Evolutionary conservation across 2,888 invertebrate genomes (phyloP).

Genomic region (Acronicta aceris): DNA sequence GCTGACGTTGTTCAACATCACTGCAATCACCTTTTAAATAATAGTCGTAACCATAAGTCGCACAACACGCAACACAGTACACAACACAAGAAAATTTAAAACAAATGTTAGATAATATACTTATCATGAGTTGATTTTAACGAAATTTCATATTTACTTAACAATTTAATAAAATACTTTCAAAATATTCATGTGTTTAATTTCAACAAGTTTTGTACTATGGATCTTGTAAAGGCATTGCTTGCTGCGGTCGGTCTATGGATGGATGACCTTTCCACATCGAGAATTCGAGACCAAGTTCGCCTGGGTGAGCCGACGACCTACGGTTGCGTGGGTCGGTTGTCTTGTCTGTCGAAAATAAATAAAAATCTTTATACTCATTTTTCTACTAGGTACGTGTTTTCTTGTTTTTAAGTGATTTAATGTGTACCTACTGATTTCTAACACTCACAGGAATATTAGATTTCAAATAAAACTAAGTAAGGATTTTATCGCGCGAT

Average conservation of each 20-base stretch:
- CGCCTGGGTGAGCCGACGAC: too few species aligned
- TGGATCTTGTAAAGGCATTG: neutral
- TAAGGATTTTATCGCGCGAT: too few species aligned
- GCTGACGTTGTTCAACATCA: conserved; percentile 18
- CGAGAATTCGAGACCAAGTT: too few species aligned
- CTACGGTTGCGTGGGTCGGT: too few species aligned
- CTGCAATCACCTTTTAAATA: conserved; percentile 16
- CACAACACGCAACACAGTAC: conserved; percentile 35
- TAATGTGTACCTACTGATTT: too few species aligned
- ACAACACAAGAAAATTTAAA: conserved; percentile 15
- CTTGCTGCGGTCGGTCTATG: neutral
- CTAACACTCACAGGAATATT: too few species aligned
- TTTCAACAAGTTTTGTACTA: neutral
- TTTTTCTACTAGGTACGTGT: too few species aligned
- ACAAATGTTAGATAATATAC: conserved; percentile 21
- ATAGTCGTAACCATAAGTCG: conserved; percentile 35
- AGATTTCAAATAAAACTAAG: too few species aligned
- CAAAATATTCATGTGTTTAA: conserved; percentile 14
- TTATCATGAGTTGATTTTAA: conserved; percentile 18
- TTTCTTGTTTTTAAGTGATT: too few species aligned
- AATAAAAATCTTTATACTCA: too few species aligned
- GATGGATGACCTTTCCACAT: too few species aligned
- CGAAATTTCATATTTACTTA: conserved; percentile 35
- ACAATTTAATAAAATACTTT: conserved; percentile 57
- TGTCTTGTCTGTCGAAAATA: too few species aligned